Evolutionary conservation across 2,797 vertebrate species (phyloP), one percentile per base, ranked within the genome.

Genomic region (Rallus crepitans): DNA sequence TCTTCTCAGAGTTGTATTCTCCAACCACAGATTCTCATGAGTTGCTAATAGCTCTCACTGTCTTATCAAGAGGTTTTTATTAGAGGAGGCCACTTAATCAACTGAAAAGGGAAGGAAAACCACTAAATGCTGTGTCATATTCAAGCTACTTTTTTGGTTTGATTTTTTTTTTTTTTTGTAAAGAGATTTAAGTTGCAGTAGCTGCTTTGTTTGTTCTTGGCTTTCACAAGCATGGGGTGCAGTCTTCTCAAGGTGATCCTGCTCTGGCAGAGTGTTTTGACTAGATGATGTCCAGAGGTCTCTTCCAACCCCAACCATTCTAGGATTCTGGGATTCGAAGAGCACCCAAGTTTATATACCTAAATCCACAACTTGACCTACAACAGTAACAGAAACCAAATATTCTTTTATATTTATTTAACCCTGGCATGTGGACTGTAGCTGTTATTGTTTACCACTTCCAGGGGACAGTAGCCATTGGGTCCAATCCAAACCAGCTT

Each of bases 11-110:
- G 33, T 31, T 60, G 65, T 60, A 8, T 73, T 90, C 66, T 63
- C 81, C 69, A 81, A 56, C 60, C 53, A 68, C 50, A 70, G 45
- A 57, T 57, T 55, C 28, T 79, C 42, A 48, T 15, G 77, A 82
- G 65, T 23, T 82, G 19, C 31, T 69, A 92, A 77, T 24, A 92
- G n/a, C 57, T 69, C 20, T 88, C 25, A 45, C 47, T 83, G 42
- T 81, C 24, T 89, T 79, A 82, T 56, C 33, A 81, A 86, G 79
- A 78, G n/a, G 6, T 28, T 93, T 94, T 82, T 83, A 76, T 66
- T 30, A 79, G 55, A 81, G 18, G 4, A 78, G 24, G n/a, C 11
- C 25, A 76, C 70, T 86, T 91, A 88, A 91, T 91, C 75, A 91
- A 31, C 11, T 40, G n/a, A 61, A 90, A 80, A 76, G 14, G 39